A percentile compares a stretch with the other conserved stretches of the same genome.
These are phyloP conservation scores for Slavum lentiscoides DNA, from an alignment of 2,888 invertebrate species.

Conservation along the genomic window DNA sequence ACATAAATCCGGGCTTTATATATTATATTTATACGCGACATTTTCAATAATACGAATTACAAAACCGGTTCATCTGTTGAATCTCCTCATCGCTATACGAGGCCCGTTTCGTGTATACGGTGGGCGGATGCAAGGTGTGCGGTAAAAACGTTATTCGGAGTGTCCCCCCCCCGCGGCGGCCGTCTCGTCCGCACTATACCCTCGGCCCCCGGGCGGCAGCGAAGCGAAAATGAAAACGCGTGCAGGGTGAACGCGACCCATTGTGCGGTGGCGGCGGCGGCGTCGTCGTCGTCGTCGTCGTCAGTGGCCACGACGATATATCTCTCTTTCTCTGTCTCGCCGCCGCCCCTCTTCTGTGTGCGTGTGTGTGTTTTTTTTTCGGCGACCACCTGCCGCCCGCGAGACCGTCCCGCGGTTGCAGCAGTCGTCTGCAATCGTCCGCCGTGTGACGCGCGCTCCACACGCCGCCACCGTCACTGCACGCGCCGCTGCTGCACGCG, in stretches of 20 bases:
- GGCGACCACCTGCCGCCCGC: conserved; percentile 37
- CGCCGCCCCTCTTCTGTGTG: conserved; percentile 7
- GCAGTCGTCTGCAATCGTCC: conserved; percentile 19
- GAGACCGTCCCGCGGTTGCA: conserved; percentile 15
- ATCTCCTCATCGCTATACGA: no score
- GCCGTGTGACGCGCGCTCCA: conserved; percentile 28
- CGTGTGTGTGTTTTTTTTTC: neutral
- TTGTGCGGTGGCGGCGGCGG: neutral
- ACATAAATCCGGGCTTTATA: no score
- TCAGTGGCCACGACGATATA: no score
- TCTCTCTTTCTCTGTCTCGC: neutral
- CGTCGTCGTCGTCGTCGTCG: no score
- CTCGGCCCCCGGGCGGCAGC: neutral
- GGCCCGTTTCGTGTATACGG: no score
- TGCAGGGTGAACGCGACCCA: conserved; percentile 46
- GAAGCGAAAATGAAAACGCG: neutral
- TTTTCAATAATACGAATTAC: no score
- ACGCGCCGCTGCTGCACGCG: neutral
- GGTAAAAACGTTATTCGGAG: neutral
- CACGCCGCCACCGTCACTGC: neutral
- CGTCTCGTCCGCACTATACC: neutral
- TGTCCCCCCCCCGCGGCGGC: no score
- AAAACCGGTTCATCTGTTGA: no score
- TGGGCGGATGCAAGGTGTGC: conserved; percentile 13
- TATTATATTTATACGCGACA: no score